Percentiles rank a stretch among this genome's conserved stretches.
These are phyloP conservation scores for Pseudomyrmex cubaensis DNA, from an alignment of 1,140 invertebrate species.

Conservation along the genomic window DNA sequence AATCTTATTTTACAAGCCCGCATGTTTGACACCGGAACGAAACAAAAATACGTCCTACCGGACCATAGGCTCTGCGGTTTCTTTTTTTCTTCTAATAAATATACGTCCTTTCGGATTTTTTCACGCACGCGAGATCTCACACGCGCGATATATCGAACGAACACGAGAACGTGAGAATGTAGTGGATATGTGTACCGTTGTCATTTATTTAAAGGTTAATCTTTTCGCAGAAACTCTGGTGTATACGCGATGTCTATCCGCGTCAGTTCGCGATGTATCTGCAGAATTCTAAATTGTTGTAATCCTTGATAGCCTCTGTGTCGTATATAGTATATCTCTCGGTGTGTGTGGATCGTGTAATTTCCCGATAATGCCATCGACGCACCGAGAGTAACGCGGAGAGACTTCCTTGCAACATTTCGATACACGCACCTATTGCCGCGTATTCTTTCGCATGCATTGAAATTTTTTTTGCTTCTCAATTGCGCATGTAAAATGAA, in stretches of 20 bases:
- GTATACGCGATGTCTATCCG: neutral
- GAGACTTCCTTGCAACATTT: constrained; percentile 8
- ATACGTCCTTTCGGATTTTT: neutral
- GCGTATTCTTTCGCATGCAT: neutral
- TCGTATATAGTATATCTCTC: neutral
- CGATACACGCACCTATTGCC: neutral
- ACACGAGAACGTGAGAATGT: constrained; percentile 14
- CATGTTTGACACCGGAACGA: neutral
- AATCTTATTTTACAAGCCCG: neutral
- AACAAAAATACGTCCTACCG: neutral
- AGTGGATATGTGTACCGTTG: neutral
- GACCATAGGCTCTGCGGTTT: too few relatives aligned
- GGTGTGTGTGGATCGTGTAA: constrained; percentile 4
- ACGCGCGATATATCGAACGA: neutral
- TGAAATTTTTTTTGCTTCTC: too few relatives aligned
- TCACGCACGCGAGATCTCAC: neutral
- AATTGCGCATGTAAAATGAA: too few relatives aligned
- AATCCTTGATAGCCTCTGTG: constrained; percentile 41
- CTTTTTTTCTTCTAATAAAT: too few relatives aligned
- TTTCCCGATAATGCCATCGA: neutral
- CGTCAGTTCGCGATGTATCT: neutral
- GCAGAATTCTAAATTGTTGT: constrained; percentile 44
- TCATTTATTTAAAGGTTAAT: constrained; percentile 41
- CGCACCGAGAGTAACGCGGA: too few relatives aligned
- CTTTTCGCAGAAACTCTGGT: constrained; percentile 27